These are phyloP conservation scores for Mastomys natalensis DNA, from an alignment of 2,113 vertebrate species.

Conservation along the genomic window DNA sequence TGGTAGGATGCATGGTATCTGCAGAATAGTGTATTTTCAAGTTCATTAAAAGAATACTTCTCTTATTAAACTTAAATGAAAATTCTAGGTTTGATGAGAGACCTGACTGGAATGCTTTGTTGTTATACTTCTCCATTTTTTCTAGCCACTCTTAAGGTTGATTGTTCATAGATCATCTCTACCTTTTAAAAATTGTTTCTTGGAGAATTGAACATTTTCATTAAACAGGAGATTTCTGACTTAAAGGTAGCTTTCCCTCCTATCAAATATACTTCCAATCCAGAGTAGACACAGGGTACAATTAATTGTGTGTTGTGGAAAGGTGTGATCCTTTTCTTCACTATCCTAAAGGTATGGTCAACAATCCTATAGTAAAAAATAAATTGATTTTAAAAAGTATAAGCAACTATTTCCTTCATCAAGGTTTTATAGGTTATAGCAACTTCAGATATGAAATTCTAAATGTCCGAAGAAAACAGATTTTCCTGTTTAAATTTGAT, in stretches of 20 bases:
- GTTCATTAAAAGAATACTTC: background rate
- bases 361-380: background rate
- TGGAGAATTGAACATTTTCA: slow-evolving; percentile 2
- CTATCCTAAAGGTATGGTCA: background rate
- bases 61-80: background rate
- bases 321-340: background rate
- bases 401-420: background rate
- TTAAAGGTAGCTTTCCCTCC: background rate
- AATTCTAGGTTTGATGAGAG: background rate
- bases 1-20: background rate
- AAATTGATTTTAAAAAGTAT: background rate
- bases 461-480: background rate
- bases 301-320: background rate
- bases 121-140: background rate
- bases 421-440: background rate
- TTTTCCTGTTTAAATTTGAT: background rate
- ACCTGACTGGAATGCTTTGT: background rate
- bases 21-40: background rate
- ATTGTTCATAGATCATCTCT: background rate
- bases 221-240: background rate
- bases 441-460: background rate
- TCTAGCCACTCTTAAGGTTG: background rate
- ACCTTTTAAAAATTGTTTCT: background rate
- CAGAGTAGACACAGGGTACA: background rate
- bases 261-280: background rate